phyloP scores from a whole-genome alignment of 2,113 vertebrate species.

The Plestiodon gilberti region DNA sequence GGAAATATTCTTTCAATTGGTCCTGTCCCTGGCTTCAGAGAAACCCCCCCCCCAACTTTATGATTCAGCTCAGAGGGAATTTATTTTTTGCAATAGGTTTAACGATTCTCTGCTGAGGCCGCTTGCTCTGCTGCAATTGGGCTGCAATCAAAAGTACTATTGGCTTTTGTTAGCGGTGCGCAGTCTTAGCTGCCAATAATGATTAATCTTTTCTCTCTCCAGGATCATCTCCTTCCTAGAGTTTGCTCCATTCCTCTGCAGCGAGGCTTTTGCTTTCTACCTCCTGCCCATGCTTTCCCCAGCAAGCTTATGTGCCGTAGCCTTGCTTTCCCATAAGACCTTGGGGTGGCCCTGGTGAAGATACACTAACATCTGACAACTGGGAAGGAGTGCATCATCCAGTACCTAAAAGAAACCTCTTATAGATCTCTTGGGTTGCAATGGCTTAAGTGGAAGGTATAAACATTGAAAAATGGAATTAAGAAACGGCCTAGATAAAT shows the following conservation, averaged over 20 bases:
- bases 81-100: conserved; percentile 61
- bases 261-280: neutral
- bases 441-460: too few species aligned
- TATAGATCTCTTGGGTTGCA: too few species aligned
- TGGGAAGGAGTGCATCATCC: too few species aligned
- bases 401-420: too few species aligned
- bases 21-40: conserved; percentile 61
- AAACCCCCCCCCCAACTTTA: conserved; percentile 56
- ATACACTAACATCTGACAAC: too few species aligned
- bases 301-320: too few species aligned
- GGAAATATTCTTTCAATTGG: conserved; percentile 57
- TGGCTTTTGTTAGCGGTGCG: conserved; percentile 61
- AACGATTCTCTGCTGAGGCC: conserved; percentile 59
- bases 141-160: conserved; percentile 48
- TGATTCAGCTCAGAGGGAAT: conserved; percentile 65
- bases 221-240: conserved; percentile 52
- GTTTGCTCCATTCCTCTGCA: conserved; percentile 45
- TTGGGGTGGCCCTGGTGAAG: too few species aligned
- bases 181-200: conserved; percentile 42
- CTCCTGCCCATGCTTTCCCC: conserved; percentile 26
- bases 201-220: conserved; percentile 55
- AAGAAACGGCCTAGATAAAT: too few species aligned
- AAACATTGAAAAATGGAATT: too few species aligned
- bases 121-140: conserved; percentile 50
- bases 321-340: neutral